Evolutionary conservation across 2,797 vertebrate species (phyloP).

Genomic region (Acanthurus lineatus): DNA sequence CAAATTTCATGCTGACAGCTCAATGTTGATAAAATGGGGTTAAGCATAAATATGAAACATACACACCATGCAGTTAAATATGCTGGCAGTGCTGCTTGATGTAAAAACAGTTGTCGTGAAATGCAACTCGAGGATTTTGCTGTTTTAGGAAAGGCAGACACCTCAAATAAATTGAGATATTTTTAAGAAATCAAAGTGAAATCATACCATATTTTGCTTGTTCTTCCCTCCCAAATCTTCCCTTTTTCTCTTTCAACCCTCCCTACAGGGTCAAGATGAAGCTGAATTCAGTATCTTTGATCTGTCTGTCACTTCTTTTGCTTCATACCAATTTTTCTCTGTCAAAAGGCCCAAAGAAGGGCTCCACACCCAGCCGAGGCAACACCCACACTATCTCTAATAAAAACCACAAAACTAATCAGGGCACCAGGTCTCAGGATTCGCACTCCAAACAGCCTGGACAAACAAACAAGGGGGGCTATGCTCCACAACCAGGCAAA

Average conservation of each 20-base stretch:
- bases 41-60: too few species aligned
- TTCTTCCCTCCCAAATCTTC: background rate
- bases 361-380: slow-evolving; percentile 11
- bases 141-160: background rate
- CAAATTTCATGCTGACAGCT: too few species aligned
- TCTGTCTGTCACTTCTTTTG: slow-evolving; percentile 57
- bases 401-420: slow-evolving; percentile 35
- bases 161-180: background rate
- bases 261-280: slow-evolving; percentile 61
- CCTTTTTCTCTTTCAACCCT: background rate
- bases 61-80: too few species aligned
- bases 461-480: background rate
- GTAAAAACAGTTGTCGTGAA: background rate
- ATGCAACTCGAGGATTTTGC: background rate
- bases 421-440: slow-evolving; percentile 53
- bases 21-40: too few species aligned
- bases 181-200: background rate
- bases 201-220: background rate
- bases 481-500: background rate
- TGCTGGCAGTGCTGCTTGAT: too few species aligned
- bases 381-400: slow-evolving; percentile 20
- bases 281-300: slow-evolving; percentile 14
- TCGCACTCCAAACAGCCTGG: background rate
- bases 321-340: slow-evolving; percentile 38
- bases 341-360: slow-evolving; percentile 33